Percentiles rank a stretch among this genome's conserved stretches.
phyloP scores from a whole-genome alignment of 2,113 vertebrate species.

The Thunnus maccoyii region DNA sequence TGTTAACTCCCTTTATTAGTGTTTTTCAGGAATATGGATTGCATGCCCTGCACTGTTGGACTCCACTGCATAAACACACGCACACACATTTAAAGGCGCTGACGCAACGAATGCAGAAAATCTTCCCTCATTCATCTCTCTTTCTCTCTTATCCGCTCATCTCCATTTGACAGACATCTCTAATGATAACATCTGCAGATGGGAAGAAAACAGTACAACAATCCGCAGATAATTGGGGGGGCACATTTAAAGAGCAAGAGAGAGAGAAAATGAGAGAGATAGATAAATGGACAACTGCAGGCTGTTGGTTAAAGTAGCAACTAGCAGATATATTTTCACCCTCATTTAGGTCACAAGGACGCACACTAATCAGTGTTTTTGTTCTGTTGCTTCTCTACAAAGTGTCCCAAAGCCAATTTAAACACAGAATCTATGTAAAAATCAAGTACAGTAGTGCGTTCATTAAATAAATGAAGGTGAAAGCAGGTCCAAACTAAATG shows the following conservation, averaged over 20 bases:
- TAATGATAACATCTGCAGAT: constrained; percentile 78
- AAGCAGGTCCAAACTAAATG: constrained; percentile 24
- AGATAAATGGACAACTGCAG: constrained; percentile 66
- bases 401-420: constrained; percentile 71
- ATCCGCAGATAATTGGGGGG: constrained; percentile 81
- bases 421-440: constrained; percentile 31
- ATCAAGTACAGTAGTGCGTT: constrained; percentile 39
- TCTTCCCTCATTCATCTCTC: constrained; percentile 40
- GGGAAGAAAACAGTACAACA: constrained; percentile 73
- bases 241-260: constrained; percentile 44
- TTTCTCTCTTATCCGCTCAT: constrained; percentile 66
- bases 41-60: constrained; percentile 38
- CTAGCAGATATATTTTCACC: constrained; percentile 72
- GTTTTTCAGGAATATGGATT: constrained; percentile 71
- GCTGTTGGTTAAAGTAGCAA: constrained; percentile 57
- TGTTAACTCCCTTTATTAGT: constrained; percentile 80
- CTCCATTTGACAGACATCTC: constrained; percentile 78
- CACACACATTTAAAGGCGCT: constrained; percentile 33
- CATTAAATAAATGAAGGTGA: constrained; percentile 68
- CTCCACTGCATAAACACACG: constrained; percentile 26
- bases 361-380: constrained; percentile 56
- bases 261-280: constrained; percentile 51
- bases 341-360: constrained; percentile 76
- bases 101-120: constrained; percentile 61
- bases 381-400: constrained; percentile 30